Percentiles rank a stretch among this genome's conserved stretches.
Evolutionary conservation across 2,113 vertebrate genomes (phyloP).

Genomic region (Syngnathus floridae): DNA sequence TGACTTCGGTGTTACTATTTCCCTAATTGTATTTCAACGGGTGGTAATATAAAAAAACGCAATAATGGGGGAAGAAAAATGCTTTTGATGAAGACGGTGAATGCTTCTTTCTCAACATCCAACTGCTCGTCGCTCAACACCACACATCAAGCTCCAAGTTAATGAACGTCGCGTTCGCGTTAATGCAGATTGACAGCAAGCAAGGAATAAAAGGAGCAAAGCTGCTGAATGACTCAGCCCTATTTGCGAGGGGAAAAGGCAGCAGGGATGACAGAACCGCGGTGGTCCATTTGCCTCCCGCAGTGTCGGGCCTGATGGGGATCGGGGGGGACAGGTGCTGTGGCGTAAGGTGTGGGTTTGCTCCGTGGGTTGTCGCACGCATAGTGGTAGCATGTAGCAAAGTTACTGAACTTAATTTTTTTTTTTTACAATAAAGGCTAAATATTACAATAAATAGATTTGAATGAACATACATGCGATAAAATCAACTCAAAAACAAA

Average conservation of each 20-base stretch:
- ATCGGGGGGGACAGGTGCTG: slow-evolving; percentile 59
- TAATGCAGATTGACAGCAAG: slow-evolving; percentile 36
- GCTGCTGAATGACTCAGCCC: slow-evolving; percentile 53
- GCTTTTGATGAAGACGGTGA: background rate
- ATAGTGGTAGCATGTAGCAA: background rate
- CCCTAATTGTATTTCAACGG: too few relatives aligned
- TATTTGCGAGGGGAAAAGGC: slow-evolving; percentile 45
- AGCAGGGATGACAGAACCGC: slow-evolving; percentile 45
- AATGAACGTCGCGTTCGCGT: background rate
- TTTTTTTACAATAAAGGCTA: too few relatives aligned
- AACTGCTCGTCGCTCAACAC: background rate
- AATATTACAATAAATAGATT: too few relatives aligned
- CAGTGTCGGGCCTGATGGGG: slow-evolving; percentile 50
- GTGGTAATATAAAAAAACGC: background rate
- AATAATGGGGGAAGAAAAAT: background rate
- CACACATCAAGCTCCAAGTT: background rate
- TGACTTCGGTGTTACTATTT: too few relatives aligned
- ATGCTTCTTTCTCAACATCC: too few relatives aligned
- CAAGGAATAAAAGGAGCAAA: slow-evolving; percentile 24
- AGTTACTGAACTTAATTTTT: background rate
- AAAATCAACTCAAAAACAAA: background rate
- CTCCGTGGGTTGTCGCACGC: slow-evolving; percentile 24
- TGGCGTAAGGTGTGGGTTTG: slow-evolving; percentile 48
- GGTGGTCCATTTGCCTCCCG: slow-evolving; percentile 51
- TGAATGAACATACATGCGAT: background rate